Base-by-base conservation (phyloP, 2,888 invertebrate species). In the Crematogaster levior region DNA sequence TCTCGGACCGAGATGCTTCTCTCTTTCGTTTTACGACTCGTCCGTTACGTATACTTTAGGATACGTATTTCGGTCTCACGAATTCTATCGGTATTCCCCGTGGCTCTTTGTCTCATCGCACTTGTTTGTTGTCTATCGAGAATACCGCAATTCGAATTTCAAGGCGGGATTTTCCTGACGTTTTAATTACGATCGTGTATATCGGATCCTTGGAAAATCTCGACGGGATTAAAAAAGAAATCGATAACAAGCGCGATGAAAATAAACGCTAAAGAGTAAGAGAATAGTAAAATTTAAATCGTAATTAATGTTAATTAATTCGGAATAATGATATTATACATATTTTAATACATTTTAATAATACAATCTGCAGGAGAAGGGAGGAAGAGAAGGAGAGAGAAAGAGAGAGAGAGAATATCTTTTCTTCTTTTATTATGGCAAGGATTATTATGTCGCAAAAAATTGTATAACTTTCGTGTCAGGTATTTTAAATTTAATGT, bases 11-110 rank as follows among this genome's bases (percentile, higher is more conserved):
- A 77, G 48, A 21, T 12, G 34, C 27, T 66, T 12, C 34, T 53
- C 27, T 68, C 70, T 70, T 77, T 70, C 77, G 43, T 77, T 70
- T 68, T 53, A 53, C 24, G 68, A 40, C 40, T 77, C 30, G 56
- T n/a, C 21, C 27, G 43, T 68, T 53, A 68, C 37, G 24, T 53
- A 7, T 43, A 51, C 27, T 30, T 46, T 27, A 0, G 21, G 40
- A 51, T 75, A 74, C 74, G 65, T 51, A 37, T 53, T 53, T 68
- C 40, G 21, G 66, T 40, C 27, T 30, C 51, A n/a, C 66, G 40
- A 63, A 24, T 40, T 63, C 63, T 40, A 40, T 63, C 18, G 40
- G 27, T 30, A 43, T 77, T 21, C 51, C 27, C 37, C 34, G n/a
- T 37, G 30, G 53, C 18, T 30, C 30, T 53, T 66, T 53, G 51